phyloP scores from a whole-genome alignment of 2,888 invertebrate species.

The Agrochola litura region DNA sequence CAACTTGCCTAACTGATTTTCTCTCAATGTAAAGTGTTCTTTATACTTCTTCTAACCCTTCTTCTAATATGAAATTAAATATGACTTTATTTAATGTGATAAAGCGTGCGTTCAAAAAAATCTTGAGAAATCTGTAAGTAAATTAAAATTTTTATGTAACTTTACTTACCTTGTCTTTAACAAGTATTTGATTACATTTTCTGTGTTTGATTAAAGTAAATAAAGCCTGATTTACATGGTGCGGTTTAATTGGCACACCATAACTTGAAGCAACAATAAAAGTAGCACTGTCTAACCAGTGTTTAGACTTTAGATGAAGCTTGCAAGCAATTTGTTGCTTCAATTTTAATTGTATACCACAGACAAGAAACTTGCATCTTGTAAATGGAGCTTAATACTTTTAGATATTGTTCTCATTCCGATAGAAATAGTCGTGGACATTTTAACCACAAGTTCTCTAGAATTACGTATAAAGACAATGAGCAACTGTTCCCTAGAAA shows the following conservation, averaged over 20 bases:
- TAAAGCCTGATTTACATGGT: background rate
- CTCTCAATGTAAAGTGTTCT: slow-evolving; percentile 26
- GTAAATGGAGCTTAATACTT: background rate
- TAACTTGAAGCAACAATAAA: background rate
- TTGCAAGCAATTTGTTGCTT: background rate
- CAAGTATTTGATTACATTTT: background rate
- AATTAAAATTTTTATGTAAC: background rate
- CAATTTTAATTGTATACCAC: background rate
- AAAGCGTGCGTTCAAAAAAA: slow-evolving; percentile 76
- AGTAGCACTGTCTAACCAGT: background rate
- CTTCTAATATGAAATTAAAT: slow-evolving; percentile 1
- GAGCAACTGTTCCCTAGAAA: background rate
- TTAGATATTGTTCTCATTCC: background rate
- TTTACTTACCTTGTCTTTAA: background rate
- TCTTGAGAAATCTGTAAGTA: slow-evolving; percentile 81
- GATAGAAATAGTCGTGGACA: background rate
- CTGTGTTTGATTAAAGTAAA: background rate
- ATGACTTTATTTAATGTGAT: slow-evolving; percentile 61
- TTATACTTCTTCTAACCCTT: slow-evolving; percentile 40
- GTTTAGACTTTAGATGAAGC: no score
- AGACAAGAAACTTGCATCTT: background rate
- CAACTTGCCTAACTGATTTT: background rate
- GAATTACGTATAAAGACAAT: background rate
- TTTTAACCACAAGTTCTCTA: background rate
- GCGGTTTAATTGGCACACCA: background rate